Conservation (phyloP, 1,140 invertebrate genomes). For the Temnothorax curvispinosus region DNA sequence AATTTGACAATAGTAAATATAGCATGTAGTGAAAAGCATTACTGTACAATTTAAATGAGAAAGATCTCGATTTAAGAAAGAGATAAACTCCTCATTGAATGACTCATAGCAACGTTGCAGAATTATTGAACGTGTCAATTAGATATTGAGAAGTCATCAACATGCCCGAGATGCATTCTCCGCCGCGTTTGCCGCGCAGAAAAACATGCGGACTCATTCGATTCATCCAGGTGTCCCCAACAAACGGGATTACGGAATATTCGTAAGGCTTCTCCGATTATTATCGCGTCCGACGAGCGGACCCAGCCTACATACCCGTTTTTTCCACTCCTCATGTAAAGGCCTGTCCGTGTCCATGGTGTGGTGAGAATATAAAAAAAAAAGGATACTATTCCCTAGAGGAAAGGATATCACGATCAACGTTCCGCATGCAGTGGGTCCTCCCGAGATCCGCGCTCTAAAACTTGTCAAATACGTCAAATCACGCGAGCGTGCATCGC, state of each 20-base stretch:
- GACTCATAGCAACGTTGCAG: constrained; percentile 15
- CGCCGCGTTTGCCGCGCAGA: background rate
- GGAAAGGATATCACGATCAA: background rate
- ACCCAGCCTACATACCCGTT: constrained; percentile 79
- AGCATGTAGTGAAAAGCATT: background rate
- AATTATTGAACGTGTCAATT: background rate
- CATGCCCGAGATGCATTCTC: background rate
- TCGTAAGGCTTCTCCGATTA: constrained; percentile 40
- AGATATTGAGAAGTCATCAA: background rate
- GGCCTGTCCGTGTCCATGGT: constrained; percentile 78
- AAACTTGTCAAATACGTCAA: constrained; percentile 42
- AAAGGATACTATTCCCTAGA: constrained; percentile 1
- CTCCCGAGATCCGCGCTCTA: background rate
- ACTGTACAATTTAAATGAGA: background rate
- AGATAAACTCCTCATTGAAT: background rate
- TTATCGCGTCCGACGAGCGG: constrained; percentile 22
- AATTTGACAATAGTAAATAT: background rate
- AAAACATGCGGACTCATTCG: background rate
- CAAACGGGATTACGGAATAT: background rate
- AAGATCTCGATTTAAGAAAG: background rate
- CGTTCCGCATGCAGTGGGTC: background rate
- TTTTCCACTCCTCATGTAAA: constrained; percentile 83
- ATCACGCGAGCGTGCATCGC: constrained; percentile 25
- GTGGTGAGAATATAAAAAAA: constrained; percentile 8
- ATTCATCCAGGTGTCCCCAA: background rate